These are phyloP conservation scores for Cantharis flavilabris DNA, from an alignment of 2,888 invertebrate species.

Conservation along the genomic window DNA sequence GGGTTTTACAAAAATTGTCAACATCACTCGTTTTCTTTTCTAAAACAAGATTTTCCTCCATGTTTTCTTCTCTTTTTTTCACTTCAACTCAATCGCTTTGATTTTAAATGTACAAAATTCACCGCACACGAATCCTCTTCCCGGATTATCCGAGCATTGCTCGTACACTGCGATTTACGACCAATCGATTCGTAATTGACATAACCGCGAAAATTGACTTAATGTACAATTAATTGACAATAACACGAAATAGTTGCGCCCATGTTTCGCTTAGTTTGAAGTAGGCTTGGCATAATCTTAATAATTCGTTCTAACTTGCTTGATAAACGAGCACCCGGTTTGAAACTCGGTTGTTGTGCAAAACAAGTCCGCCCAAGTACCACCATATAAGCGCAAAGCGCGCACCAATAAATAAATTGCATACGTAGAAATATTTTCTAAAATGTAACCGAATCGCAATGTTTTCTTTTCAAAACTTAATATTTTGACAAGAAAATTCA, in stretches of 20 bases:
- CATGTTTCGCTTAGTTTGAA: constrained; percentile 30
- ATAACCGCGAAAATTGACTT: not conserved
- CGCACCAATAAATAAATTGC: not conserved
- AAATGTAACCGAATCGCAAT: not conserved
- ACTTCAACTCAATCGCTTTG: not conserved
- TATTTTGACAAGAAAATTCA: not conserved
- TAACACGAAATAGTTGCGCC: constrained; percentile 13
- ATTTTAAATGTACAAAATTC: not conserved
- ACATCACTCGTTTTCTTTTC: constrained; percentile 33
- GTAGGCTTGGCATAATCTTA: constrained; percentile 41
- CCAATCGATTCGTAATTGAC: not conserved
- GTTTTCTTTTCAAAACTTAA: not conserved
- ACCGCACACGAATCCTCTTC: constrained; percentile 2
- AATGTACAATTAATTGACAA: not conserved
- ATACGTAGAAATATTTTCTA: not conserved
- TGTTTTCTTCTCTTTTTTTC: not conserved
- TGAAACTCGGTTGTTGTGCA: not conserved
- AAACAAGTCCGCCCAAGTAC: not conserved
- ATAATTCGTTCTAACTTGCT: constrained; percentile 34
- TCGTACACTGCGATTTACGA: not conserved
- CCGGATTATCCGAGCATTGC: constrained; percentile 1
- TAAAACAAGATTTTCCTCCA: constrained; percentile 31
- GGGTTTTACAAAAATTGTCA: constrained; percentile 51
- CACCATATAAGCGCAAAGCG: not conserved
- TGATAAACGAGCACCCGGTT: constrained; percentile 10